Base-by-base conservation (phyloP, 2,797 vertebrate species). In the Nyctibius grandis region DNA sequence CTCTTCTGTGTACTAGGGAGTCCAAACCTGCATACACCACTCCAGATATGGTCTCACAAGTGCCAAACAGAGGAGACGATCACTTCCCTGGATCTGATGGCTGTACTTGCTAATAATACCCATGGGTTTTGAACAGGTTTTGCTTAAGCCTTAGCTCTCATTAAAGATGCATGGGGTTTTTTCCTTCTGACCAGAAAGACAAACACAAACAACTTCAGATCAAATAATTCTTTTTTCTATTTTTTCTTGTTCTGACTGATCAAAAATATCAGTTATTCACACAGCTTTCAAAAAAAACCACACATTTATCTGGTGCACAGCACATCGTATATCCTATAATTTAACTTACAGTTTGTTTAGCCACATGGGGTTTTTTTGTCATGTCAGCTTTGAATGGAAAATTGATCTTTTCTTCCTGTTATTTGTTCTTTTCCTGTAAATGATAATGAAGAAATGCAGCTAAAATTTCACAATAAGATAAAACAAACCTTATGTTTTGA, bases 391-490 rank as follows among this genome's bases (percentile, higher is more conserved):
- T 67, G 79, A 81, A 54, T 91, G 59, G 28, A 45, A 96, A 94
- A 89, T 91, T 44, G 69, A 92, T 96, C 75, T 86, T 80, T 91
- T 95, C 56, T 92, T 93, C 73, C 69, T 75, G 64, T 65, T 69
- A 26, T 57, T 91, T 96, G 72, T 89, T 80, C 73, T 83, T 82
- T 93, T 96, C 88, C 76, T 77, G 86, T 93, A 90, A 95, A 85
- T n/a, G 29, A 69, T 90, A 88, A 87, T 77, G 74, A 92, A 81
- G 11, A 8, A 78, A 67, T 54, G 16, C 38, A 84, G 12, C 51
- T 88, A 76, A 86, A 91, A 92, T 95, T 73, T n/a, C 64, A 72
- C 47, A 86, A 57, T 65, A 83, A 88, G 7, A 12, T 86, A 73
- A 95, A 96, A 61, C 31, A 82, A 75, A 77, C 36, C 19, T 34